Evolutionary conservation across 1,140 invertebrate genomes (phyloP).

Genomic region (Zaprionus capensis): DNA sequence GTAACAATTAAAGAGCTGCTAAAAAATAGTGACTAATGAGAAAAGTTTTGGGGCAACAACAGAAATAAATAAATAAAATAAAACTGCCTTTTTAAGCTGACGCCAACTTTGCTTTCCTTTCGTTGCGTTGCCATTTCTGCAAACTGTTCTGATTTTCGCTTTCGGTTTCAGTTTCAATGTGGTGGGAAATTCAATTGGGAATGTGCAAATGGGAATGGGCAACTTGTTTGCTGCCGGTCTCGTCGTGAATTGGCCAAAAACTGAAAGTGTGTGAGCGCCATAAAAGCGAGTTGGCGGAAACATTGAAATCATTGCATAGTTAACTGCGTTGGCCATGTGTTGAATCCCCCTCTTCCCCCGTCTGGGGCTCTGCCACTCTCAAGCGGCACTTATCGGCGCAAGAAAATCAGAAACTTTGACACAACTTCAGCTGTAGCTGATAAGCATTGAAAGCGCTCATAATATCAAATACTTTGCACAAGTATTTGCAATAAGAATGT

Average conservation of each 20-base stretch:
- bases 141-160: slow-evolving; percentile 24
- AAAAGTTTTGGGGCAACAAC: slow-evolving; percentile 67
- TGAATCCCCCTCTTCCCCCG: neutral
- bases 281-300: slow-evolving; percentile 55
- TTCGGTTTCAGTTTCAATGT: slow-evolving; percentile 25
- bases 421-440: slow-evolving; percentile 59
- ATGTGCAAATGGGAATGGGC: neutral
- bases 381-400: slow-evolving; percentile 27
- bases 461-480: slow-evolving; percentile 58
- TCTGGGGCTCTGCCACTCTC: neutral
- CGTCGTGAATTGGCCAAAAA: slow-evolving; percentile 36
- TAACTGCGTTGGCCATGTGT: slow-evolving; percentile 20
- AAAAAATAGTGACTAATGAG: slow-evolving; percentile 81
- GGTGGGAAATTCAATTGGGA: neutral
- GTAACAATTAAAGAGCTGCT: slow-evolving; percentile 78
- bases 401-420: slow-evolving; percentile 49
- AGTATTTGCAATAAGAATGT: slow-evolving; percentile 61
- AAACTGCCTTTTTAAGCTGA: slow-evolving; percentile 29
- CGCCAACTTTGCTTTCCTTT: slow-evolving; percentile 16
- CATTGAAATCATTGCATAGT: slow-evolving; percentile 35
- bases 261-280: slow-evolving; percentile 48
- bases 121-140: neutral
- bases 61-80: slow-evolving; percentile 40
- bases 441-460: slow-evolving; percentile 53
- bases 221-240: no score